These are phyloP conservation scores for Synanthedon andrenaeformis DNA, from an alignment of 2,888 invertebrate species.

Conservation along the genomic window DNA sequence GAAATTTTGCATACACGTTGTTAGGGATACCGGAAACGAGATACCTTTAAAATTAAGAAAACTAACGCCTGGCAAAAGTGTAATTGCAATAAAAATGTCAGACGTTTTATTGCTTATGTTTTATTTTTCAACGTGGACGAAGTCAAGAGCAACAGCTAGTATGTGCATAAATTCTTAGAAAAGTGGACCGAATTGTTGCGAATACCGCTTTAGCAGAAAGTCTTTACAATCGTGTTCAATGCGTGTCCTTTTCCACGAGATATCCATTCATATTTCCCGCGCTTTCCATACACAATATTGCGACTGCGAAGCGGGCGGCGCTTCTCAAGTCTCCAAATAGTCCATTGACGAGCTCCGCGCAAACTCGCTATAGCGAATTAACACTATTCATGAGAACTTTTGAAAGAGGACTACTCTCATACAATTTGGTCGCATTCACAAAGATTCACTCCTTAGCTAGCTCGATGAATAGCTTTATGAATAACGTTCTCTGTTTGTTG, in stretches of 20 bases:
- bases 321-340: constrained; percentile 63
- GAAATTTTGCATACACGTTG: too few species aligned
- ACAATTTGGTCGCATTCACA: constrained; percentile 71
- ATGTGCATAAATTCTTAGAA: not conserved
- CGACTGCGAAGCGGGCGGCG: constrained; percentile 48
- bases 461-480: constrained; percentile 61
- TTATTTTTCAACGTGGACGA: too few species aligned
- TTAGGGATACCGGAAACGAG: too few species aligned
- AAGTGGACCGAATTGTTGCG: not conserved
- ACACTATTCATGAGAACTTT: constrained; percentile 69
- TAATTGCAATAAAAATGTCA: too few species aligned
- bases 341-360: constrained; percentile 64
- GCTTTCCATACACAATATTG: constrained; percentile 66
- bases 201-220: not conserved
- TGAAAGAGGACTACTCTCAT: constrained; percentile 69
- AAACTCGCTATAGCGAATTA: constrained; percentile 70
- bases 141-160: not conserved
- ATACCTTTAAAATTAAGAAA: too few species aligned
- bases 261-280: constrained; percentile 59
- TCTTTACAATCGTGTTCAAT: not conserved
- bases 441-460: constrained; percentile 66
- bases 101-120: too few species aligned
- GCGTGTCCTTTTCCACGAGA: constrained; percentile 33
- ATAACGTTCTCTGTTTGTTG: constrained; percentile 50
- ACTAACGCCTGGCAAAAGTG: too few species aligned